A percentile compares a stretch with the other conserved stretches of the same genome.
These are phyloP conservation scores for Echiichthys vipera DNA, from an alignment of 2,797 vertebrate species.

Conservation along the genomic window DNA sequence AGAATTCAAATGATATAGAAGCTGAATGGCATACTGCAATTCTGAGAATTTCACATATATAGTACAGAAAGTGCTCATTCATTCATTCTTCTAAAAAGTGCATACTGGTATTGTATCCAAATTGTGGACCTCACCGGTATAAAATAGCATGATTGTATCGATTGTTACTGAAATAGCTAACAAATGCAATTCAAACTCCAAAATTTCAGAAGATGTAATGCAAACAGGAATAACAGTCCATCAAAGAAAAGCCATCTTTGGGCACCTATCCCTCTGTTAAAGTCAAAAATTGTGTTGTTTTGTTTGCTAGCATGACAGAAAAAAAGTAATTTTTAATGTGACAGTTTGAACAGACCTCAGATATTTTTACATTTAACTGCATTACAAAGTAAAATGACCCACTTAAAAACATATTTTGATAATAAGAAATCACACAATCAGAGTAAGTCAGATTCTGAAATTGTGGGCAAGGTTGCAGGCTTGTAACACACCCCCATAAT, in stretches of 20 bases:
- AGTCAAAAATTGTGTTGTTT: constrained; percentile 46
- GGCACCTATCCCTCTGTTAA: constrained; percentile 21
- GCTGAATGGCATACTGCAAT: too few species aligned
- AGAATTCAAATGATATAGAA: not conserved
- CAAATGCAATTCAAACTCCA: constrained; percentile 15
- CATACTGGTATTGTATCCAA: constrained; percentile 11
- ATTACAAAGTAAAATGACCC: constrained; percentile 16
- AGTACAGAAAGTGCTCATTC: too few species aligned
- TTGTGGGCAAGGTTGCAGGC: constrained; percentile 44
- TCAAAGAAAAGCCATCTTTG: constrained; percentile 19
- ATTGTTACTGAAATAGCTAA: constrained; percentile 29
- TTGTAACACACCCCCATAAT: constrained; percentile 46
- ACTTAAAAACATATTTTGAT: constrained; percentile 35
- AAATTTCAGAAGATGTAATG: constrained; percentile 33
- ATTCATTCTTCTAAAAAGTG: too few species aligned
- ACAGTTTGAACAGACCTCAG: constrained; percentile 27
- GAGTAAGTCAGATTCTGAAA: constrained; percentile 40
- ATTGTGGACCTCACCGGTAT: not conserved
- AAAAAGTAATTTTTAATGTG: not conserved
- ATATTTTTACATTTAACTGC: constrained; percentile 22
- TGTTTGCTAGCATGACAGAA: constrained; percentile 16
- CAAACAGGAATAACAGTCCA: constrained; percentile 30
- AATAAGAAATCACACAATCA: constrained; percentile 43
- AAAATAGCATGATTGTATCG: constrained; percentile 18
- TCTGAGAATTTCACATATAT: too few species aligned